These are phyloP conservation scores for Aselliscus stoliczkanus DNA, from an alignment of 2,797 vertebrate species.

Conservation along the genomic window DNA sequence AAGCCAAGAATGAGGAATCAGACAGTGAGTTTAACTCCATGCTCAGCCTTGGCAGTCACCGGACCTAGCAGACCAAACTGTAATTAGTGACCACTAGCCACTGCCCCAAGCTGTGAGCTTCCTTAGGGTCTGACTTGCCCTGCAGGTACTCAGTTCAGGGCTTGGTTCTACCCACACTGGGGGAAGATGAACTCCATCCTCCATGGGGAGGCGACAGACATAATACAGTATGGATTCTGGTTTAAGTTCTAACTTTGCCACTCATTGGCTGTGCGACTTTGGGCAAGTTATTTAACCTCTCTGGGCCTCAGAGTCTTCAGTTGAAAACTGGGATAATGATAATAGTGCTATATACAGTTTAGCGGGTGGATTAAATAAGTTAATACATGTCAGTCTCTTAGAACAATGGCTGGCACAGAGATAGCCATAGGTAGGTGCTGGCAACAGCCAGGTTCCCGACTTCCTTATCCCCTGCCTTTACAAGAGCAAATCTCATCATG, in stretches of 20 bases:
- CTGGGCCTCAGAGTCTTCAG: neutral
- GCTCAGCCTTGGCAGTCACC: neutral
- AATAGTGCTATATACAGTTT: neutral
- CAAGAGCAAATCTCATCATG: neutral
- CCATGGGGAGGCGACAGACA: rapidly evolving
- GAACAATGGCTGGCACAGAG: neutral
- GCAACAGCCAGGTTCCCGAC: neutral
- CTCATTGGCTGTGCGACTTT: neutral
- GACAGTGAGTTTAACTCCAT: neutral
- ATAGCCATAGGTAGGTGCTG: neutral
- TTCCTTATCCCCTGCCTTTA: neutral
- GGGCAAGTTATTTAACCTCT: neutral
- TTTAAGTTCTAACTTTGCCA: neutral
- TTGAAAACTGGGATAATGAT: neutral
- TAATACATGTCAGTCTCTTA: neutral
- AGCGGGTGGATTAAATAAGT: neutral
- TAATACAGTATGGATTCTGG: neutral
- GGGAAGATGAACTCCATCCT: neutral
- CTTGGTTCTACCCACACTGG: too few species aligned
- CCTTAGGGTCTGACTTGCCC: neutral
- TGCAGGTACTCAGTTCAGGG: neutral
- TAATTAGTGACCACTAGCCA: neutral
- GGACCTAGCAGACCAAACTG: neutral
- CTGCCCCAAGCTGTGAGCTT: neutral
- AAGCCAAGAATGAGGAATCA: rapidly evolving